Percentiles rank a stretch among this genome's conserved stretches.
phyloP scores from a whole-genome alignment of 2,797 vertebrate genomes.

The Emys orbicularis region DNA sequence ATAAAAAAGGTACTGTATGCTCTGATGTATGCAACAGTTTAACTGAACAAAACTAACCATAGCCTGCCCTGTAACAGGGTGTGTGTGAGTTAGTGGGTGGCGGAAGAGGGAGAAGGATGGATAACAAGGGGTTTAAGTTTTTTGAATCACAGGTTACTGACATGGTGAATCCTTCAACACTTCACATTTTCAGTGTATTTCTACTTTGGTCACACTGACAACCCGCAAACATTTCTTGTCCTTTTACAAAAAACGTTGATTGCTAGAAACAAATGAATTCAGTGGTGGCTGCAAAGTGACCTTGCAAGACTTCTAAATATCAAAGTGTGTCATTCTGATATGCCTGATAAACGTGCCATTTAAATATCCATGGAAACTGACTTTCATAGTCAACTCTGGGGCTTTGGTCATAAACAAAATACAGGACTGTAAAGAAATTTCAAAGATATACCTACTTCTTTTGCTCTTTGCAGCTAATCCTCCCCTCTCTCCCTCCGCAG shows the following conservation, averaged over 20 bases:
- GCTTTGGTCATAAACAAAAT: slow-evolving; percentile 47
- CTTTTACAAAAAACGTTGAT: slow-evolving; percentile 40
- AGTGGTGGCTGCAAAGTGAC: slow-evolving; percentile 35
- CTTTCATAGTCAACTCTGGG: slow-evolving; percentile 17
- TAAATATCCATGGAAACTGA: slow-evolving; percentile 61
- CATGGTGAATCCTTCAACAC: slow-evolving; percentile 39
- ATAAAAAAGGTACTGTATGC: not conserved
- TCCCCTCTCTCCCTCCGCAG: not conserved
- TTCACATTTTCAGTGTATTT: slow-evolving; percentile 38
- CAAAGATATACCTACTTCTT: slow-evolving; percentile 28
- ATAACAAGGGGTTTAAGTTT: slow-evolving; percentile 2
- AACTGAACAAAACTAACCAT: not conserved
- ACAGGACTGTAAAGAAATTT: slow-evolving; percentile 39
- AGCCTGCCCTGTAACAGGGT: not conserved
- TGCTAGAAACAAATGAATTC: slow-evolving; percentile 59
- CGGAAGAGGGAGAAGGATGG: not conserved
- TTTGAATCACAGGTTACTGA: not conserved
- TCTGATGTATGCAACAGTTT: not conserved
- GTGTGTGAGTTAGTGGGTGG: not conserved
- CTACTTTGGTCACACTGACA: slow-evolving; percentile 25
- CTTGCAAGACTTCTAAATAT: slow-evolving; percentile 52
- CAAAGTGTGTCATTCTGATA: slow-evolving; percentile 46
- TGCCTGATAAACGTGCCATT: slow-evolving; percentile 39
- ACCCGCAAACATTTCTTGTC: slow-evolving; percentile 41
- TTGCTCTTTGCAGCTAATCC: slow-evolving; percentile 47